These are phyloP conservation scores for Haliclona indistincta DNA, from an alignment of 37 sponge, comb jelly and placozoan species.

Conservation along the genomic window DNA sequence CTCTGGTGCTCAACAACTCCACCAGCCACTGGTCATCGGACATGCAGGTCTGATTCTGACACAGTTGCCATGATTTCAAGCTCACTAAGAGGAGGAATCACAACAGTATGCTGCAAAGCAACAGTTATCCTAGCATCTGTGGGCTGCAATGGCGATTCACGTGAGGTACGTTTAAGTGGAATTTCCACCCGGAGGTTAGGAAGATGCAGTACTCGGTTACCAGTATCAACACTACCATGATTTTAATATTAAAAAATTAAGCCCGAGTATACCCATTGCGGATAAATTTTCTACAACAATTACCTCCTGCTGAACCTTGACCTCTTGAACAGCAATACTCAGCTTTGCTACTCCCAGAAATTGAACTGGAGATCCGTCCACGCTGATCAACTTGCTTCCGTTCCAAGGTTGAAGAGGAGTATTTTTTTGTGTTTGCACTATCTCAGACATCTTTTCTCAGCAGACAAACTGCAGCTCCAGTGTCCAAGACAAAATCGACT, in stretches of 20 bases:
- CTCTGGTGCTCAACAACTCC: no score
- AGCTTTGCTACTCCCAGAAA: not conserved
- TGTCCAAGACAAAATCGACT: not conserved
- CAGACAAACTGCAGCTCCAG: conserved; percentile 3
- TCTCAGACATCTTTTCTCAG: not conserved
- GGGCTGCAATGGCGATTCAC: not conserved
- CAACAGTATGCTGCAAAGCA: not conserved
- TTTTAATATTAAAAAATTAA: not conserved
- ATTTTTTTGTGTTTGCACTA: not conserved
- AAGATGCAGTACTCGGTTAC: not conserved
- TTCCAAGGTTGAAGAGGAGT: conserved; percentile 12
- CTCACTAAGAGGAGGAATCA: conserved; percentile 11
- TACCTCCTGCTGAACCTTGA: not conserved
- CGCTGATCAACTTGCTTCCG: conserved; percentile 2
- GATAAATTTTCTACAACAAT: conserved; percentile 2
- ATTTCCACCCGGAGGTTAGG: not conserved
- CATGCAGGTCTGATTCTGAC: no score
- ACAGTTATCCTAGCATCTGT: not conserved
- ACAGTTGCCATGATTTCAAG: conserved; percentile 2
- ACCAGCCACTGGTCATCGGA: no score
- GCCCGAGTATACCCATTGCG: conserved; percentile 3
- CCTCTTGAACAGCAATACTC: not conserved
- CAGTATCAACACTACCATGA: not conserved
- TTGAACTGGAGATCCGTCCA: not conserved
- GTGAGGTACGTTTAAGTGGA: not conserved